A percentile compares a stretch with the other conserved stretches of the same genome.
Evolutionary conservation across 2,113 vertebrate genomes (phyloP).

Genomic region (Machaerirhynchus nigripectus): DNA sequence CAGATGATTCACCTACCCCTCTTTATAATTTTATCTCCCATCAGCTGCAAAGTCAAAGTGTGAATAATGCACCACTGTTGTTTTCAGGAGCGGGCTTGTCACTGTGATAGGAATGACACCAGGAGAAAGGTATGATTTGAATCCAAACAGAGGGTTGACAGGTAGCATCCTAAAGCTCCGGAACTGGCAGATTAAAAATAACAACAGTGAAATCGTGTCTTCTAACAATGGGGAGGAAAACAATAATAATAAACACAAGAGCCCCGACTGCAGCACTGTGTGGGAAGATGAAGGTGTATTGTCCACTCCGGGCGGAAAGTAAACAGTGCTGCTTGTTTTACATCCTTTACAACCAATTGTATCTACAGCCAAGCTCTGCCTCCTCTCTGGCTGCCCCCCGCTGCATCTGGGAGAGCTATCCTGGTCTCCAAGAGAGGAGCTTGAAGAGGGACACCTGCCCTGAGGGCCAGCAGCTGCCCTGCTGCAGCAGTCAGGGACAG

Average conservation of each 20-base stretch:
- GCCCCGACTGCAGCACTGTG: accelerated
- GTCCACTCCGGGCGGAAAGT: not conserved
- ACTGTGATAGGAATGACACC: not conserved
- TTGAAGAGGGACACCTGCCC: accelerated
- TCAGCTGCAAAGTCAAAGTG: constrained; percentile 30
- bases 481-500: not conserved
- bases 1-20: constrained; percentile 44
- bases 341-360: not conserved
- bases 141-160: not conserved
- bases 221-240: not conserved
- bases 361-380: not conserved
- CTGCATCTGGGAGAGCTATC: not conserved
- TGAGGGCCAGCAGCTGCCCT: not conserved
- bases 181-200: not conserved
- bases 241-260: not conserved
- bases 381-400: not conserved
- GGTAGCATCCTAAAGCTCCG: not conserved
- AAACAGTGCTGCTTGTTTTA: not conserved
- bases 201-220: not conserved
- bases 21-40: constrained; percentile 46
- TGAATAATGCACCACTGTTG: constrained; percentile 34
- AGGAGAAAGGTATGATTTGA: not conserved
- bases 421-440: not conserved
- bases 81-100: not conserved
- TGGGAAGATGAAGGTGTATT: not conserved